A percentile compares a stretch with the other conserved stretches of the same genome.
These are phyloP conservation scores for Leptinotarsa defecta DNA, from an alignment of 1,140 invertebrate genomes.

Conservation along the genomic window DNA sequence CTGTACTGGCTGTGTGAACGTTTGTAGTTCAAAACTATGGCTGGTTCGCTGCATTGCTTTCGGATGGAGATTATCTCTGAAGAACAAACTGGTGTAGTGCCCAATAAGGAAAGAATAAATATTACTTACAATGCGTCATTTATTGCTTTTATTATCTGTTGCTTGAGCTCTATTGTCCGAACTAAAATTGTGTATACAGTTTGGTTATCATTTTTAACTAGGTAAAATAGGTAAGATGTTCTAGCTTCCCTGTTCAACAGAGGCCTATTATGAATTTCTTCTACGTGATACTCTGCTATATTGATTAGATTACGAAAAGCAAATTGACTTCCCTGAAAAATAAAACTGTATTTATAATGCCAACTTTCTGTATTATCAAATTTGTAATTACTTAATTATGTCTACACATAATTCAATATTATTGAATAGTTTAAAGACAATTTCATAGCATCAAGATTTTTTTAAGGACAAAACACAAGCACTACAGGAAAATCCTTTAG, in stretches of 20 bases:
- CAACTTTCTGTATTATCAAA: no score
- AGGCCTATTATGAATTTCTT: constrained; percentile 71
- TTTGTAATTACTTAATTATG: no score
- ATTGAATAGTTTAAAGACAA: no score
- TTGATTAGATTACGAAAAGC: constrained; percentile 86
- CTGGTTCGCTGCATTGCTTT: constrained; percentile 75
- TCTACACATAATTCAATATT: no score
- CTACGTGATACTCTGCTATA: constrained; percentile 84
- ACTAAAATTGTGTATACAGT: constrained; percentile 90
- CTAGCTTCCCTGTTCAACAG: constrained; percentile 70
- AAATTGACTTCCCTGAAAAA: constrained; percentile 84
- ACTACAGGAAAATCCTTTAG: no score
- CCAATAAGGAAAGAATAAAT: neutral
- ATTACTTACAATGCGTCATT: constrained; percentile 83
- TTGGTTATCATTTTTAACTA: constrained; percentile 81
- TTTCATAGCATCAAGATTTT: no score
- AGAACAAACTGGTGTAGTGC: constrained; percentile 28
- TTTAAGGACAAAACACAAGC: no score
- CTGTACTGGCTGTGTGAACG: constrained; percentile 79
- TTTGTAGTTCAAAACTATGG: constrained; percentile 86
- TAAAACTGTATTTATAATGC: neutral
- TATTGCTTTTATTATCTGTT: constrained; percentile 91
- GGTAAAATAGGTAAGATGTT: constrained; percentile 80
- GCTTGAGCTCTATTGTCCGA: constrained; percentile 83
- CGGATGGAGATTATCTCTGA: constrained; percentile 87